Conservation (phyloP, 2,113 vertebrate genomes). For the Semnopithecus entellus region DNA sequence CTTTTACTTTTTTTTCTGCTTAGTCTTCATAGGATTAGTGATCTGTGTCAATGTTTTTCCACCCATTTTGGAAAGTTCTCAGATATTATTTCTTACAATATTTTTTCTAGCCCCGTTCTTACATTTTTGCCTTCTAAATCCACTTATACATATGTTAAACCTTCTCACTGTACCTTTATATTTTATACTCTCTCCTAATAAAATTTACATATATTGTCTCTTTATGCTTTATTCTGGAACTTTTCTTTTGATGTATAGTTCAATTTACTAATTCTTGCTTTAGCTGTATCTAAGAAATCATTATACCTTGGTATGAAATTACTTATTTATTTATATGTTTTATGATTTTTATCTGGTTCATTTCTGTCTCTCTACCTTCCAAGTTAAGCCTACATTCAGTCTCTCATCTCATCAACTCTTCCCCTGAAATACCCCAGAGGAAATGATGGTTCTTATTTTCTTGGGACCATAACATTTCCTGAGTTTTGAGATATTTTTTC, state of each 20-base stretch:
- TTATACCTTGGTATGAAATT: not conserved
- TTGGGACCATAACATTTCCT: not conserved
- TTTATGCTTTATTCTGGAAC: not conserved
- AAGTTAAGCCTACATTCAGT: not conserved
- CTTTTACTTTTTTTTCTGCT: not conserved
- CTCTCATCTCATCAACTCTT: not conserved
- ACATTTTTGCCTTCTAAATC: not conserved
- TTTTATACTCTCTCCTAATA: too few species aligned
- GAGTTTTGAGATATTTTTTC: not conserved
- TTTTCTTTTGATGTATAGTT: not conserved
- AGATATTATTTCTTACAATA: not conserved
- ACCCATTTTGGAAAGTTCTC: not conserved
- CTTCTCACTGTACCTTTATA: not conserved
- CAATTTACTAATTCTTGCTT: not conserved
- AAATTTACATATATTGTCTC: not conserved
- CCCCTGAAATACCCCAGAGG: not conserved
- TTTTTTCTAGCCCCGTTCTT: not conserved
- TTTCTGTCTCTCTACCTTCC: not conserved
- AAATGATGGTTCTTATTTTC: not conserved
- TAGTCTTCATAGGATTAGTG: not conserved
- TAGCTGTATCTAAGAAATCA: not conserved
- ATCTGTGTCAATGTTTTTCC: not conserved
- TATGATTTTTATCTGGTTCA: too few species aligned
- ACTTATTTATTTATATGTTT: not conserved
- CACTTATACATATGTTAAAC: not conserved